Evolutionary conservation across 2,888 invertebrate species (phyloP), one percentile per base, ranked within the genome.

Genomic region (Drosophila phalerata): DNA sequence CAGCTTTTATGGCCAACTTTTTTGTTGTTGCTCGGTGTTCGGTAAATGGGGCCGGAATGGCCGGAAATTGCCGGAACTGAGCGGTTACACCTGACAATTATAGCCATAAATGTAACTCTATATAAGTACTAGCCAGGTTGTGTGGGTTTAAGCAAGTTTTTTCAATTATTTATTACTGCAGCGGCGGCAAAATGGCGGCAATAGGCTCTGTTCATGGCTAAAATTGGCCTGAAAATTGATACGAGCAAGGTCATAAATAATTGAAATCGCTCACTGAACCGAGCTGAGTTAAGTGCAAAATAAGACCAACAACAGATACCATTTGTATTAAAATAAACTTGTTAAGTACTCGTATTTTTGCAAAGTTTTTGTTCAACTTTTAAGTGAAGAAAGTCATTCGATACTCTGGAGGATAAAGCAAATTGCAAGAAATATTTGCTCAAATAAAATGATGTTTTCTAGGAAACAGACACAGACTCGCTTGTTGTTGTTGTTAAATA

Each of bases 41-140:
- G 25, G 45, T 47, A 57, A 56, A 57, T 61, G 60, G 52, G 66
- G 56, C 30, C 42, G 52, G 43, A 43, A 42, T 30, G 43, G 48
- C 79, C 82, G 82, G 87, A 83, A 83, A 83, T 83, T 85, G 83
- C 79, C 85, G 85, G 82, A 83, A 86, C 81, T 65, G 64, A 57
- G 68, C 45, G 72, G 79, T 71, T 79, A 56, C 85, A 87, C 82
- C 85, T 85, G 82, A 82, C 85, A 87, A 85, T 85, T 85, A 83
- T 87, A 67, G 77, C 77, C 69, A 75, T 79, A 81, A 78, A 55
- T 66, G 77, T 64, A 48, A 53, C 30, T 47, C 28, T 60, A 47
- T 52, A 61, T 43, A 61, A 61, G 60, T 47, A 47, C 56, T 37
- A n/a, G 3, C 25, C 25, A 48, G 48, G 10, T 30, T 11, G 40